Evolutionary conservation across 2,888 invertebrate genomes (phyloP).

Genomic region (Drosophila demipolita): DNA sequence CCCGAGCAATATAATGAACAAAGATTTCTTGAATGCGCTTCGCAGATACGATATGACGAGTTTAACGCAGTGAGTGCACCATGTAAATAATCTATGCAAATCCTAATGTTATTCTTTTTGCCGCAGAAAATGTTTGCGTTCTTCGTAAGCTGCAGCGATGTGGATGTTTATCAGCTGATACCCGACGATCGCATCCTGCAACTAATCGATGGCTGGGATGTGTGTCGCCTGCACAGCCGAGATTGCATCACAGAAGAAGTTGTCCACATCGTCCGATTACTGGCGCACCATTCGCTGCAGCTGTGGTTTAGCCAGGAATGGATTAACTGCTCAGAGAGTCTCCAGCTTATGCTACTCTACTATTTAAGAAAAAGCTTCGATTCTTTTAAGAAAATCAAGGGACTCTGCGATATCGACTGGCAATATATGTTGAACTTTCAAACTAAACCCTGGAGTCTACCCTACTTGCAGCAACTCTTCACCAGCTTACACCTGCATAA

Average conservation of each 20-base stretch:
- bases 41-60: conserved; percentile 76
- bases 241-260: conserved; percentile 44
- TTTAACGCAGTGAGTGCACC: conserved; percentile 70
- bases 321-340: conserved; percentile 55
- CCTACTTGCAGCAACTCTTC: conserved; percentile 70
- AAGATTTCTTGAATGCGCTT: conserved; percentile 66
- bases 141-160: conserved; percentile 63
- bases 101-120: not conserved
- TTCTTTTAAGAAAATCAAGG: conserved; percentile 59
- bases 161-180: conserved; percentile 76
- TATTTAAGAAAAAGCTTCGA: conserved; percentile 59
- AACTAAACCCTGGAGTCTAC: conserved; percentile 70
- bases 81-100: not conserved
- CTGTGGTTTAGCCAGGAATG: conserved; percentile 81
- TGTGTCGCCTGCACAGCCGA: conserved; percentile 62
- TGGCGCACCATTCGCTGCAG: conserved; percentile 76
- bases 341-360: conserved; percentile 60
- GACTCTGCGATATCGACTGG: conserved; percentile 74
- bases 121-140: conserved; percentile 72
- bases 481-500: conserved; percentile 40
- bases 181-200: conserved; percentile 73
- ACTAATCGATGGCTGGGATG: conserved; percentile 77
- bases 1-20: conserved; percentile 65
- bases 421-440: conserved; percentile 70
- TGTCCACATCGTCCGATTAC: conserved; percentile 56